Percentiles rank a stretch among this genome's conserved stretches.
Evolutionary conservation across 2,113 vertebrate genomes (phyloP).

Genomic region (Manacus vitellinus): DNA sequence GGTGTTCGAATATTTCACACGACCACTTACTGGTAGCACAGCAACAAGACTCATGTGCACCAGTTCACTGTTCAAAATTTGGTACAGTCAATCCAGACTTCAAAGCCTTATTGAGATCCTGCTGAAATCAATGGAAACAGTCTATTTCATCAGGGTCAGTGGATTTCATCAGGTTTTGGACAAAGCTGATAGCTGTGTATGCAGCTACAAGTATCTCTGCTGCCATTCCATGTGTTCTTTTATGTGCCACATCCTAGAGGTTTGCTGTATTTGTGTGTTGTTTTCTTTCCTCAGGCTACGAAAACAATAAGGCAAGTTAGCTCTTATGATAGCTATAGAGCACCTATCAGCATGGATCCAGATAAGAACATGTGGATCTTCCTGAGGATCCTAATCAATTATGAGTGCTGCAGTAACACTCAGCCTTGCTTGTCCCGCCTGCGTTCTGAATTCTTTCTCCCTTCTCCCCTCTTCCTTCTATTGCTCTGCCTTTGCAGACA

Average conservation of each 20-base stretch:
- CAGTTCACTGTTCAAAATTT: background rate
- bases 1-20: background rate
- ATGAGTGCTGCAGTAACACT: background rate
- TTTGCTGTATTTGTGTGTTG: background rate
- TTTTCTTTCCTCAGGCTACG: background rate
- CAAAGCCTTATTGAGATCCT: background rate
- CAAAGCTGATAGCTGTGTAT: background rate
- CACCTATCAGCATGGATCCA: background rate
- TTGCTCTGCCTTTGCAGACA: background rate
- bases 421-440: background rate
- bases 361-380: background rate
- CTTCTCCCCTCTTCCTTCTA: background rate
- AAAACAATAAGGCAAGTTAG: background rate
- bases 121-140: background rate
- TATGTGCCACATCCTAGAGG: background rate
- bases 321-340: background rate
- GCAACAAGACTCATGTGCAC: background rate
- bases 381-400: background rate
- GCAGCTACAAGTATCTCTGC: background rate
- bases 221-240: background rate
- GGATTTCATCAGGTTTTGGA: background rate
- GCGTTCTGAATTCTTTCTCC: background rate
- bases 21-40: background rate
- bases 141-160: background rate
- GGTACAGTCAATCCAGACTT: background rate